Conservation (phyloP, 2,797 vertebrate species). For the Enteromius trimaculatus region DNA sequence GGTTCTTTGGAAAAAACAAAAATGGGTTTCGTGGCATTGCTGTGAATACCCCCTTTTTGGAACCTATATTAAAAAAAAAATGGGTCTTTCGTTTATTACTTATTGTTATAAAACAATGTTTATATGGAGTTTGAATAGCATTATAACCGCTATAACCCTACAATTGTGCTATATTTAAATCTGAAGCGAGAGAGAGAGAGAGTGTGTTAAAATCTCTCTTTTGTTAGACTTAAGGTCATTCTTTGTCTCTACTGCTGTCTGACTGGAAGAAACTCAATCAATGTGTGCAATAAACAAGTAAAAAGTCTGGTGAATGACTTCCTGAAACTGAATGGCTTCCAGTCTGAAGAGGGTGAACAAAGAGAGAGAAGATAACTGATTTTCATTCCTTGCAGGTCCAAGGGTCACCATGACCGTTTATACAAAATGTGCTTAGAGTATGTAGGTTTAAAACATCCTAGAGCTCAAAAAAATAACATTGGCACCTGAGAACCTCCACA, state of each 20-base stretch:
- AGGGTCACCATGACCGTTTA: constrained; percentile 29
- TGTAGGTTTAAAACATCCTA: constrained; percentile 15
- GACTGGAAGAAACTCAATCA: constrained; percentile 17
- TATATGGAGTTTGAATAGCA: not conserved
- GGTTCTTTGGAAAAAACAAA: not conserved
- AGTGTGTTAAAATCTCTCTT: not conserved
- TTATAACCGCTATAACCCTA: not conserved
- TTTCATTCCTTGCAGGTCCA: constrained; percentile 20
- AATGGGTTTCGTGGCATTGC: not conserved
- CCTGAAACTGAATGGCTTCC: constrained; percentile 16
- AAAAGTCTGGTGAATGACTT: constrained; percentile 20
- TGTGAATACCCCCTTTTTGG: not conserved
- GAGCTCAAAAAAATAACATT: not conserved
- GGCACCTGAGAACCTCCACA: not conserved
- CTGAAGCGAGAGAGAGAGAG: not conserved
- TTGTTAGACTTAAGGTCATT: not conserved
- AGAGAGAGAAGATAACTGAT: constrained; percentile 11
- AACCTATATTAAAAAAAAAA: not conserved
- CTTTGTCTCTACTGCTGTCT: not conserved
- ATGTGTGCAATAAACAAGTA: constrained; percentile 8
- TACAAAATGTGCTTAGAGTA: constrained; percentile 33
- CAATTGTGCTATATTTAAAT: not conserved
- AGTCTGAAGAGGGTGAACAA: not conserved
- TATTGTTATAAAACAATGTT: not conserved
- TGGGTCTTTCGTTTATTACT: not conserved